Evolutionary conservation across 2,888 invertebrate genomes (phyloP), one percentile per base, ranked within the genome.

Genomic region (Nycteola revayana): DNA sequence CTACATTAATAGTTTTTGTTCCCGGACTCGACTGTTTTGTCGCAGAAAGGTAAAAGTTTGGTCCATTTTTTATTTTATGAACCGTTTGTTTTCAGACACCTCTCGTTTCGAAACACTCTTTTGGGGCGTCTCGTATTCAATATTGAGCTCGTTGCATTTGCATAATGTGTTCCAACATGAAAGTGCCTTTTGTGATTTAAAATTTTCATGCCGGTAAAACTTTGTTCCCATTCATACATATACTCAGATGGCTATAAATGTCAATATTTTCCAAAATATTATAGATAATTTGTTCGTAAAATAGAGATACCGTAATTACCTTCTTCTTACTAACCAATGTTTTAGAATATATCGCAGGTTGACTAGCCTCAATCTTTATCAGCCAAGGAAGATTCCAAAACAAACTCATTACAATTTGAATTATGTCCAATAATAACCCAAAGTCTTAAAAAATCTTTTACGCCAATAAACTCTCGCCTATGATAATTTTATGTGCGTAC

Each of bases 1-100:
- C 75, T 79, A 77, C 79, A 78, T 81, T 81, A 79, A 83, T 83
- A 85, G 85, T 85, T 86, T 85, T 86, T 84, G 83, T 84, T 75
- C 59, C 61, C 69, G 66, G 74, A 76, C 75, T 75, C 76, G 49
- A 62, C 60, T 63, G 71, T 75, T 75, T 73, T 71, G 71, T 77
- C 66, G 62, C 70, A 71, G 69, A 72, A 74, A 75, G 66, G 66
- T 68, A 60, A 66, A n/a, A 65, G 64, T 72, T 63, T 52, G 53
- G 51, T 39, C 40, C 44, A 43, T 36, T 57, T 60, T 65, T 66
- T 66, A 29, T 72, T 64, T 68, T 52, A 35, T 48, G 42, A 55
- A 49, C 56, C 57, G 61, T 61, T 63, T 71, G 62, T 74, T 73
- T 71, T 65, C 64, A 67, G 54, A 65, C 72, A 70, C 62, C 68